phyloP scores from a whole-genome alignment of 35 echinoderm and acorn worm species.

The Apostichopus japonicus region DNA sequence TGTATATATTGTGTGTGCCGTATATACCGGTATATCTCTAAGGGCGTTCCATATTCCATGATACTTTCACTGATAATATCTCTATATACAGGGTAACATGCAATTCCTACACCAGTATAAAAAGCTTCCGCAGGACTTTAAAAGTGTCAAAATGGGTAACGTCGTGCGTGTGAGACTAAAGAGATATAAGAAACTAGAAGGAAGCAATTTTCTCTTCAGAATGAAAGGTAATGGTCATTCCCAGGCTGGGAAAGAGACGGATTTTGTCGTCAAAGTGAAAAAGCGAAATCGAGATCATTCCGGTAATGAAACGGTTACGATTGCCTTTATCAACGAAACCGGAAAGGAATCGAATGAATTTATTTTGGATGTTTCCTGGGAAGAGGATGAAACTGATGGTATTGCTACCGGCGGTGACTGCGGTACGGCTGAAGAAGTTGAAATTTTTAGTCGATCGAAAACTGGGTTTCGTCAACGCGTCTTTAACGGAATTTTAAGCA shows the following conservation, averaged over 20 bases:
- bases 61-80: too few species aligned
- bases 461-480: not conserved
- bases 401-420: not conserved
- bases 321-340: not conserved
- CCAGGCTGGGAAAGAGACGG: not conserved
- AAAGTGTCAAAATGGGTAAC: not conserved
- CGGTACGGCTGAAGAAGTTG: not conserved
- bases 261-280: slow-evolving; percentile 5
- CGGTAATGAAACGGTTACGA: slow-evolving; percentile 8
- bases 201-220: slow-evolving; percentile 7
- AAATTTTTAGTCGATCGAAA: not conserved
- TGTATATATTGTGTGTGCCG: too few species aligned
- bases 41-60: too few species aligned
- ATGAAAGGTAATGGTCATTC: not conserved
- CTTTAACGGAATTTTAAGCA: slow-evolving; percentile 2
- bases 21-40: too few species aligned
- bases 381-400: not conserved
- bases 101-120: too few species aligned
- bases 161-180: not conserved
- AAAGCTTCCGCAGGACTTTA: too few species aligned
- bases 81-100: too few species aligned
- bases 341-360: not conserved
- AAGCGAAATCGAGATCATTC: not conserved
- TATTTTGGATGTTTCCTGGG: slow-evolving; percentile 1
- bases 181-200: slow-evolving; percentile 4